Base-by-base conservation (phyloP, 2,113 vertebrate species). In the Octodon degus region DNA sequence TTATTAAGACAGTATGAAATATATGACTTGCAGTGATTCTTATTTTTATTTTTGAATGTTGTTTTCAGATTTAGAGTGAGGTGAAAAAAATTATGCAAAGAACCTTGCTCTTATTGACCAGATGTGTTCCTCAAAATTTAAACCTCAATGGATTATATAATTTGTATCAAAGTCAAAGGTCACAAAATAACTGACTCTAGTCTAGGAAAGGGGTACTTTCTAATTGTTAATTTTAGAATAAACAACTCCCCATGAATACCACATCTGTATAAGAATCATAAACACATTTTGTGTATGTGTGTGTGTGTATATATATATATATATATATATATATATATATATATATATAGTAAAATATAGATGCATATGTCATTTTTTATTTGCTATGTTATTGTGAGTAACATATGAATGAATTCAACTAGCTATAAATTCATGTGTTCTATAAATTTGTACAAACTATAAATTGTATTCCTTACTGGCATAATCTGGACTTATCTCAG, bases 111-210 rank as follows among this genome's bases (percentile, higher is more conserved):
- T 79, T 83, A 14, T 86, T 93, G 65, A 53, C 72, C 6, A 93
- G 95, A 92, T 9, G 68, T 76, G 12, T 53, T 82, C 65, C 67
- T 80, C 43, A 68, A 65, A 63, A 90, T 84, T 65, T 81, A 82
- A 91, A 77, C 8, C 6, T 92, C 17, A 43, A 19, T 83, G 7
- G 24, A 40, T 53, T 77, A 53, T n/a, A 53, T 63, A 7, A 92
- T 32, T 87, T 72, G 0, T 34, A 88, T 34, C 2, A 93, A 90
- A 76, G 2, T 6, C 43, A 93, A 89, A 81, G 67, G 0, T 13
- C 91, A 70, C 1, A 67, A 43, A 84, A 72, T 11, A 55, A 86
- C 9, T 37, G 14, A 62, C 53, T 79, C 14, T 63, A 83, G 1
- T 1, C 11, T 8, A 68, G 50, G 7, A 32, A 58, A 76, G 17